A percentile compares a stretch with the other conserved stretches of the same genome.
Conservation (phyloP, 2,113 vertebrate genomes). For the Anas platyrhynchos region DNA sequence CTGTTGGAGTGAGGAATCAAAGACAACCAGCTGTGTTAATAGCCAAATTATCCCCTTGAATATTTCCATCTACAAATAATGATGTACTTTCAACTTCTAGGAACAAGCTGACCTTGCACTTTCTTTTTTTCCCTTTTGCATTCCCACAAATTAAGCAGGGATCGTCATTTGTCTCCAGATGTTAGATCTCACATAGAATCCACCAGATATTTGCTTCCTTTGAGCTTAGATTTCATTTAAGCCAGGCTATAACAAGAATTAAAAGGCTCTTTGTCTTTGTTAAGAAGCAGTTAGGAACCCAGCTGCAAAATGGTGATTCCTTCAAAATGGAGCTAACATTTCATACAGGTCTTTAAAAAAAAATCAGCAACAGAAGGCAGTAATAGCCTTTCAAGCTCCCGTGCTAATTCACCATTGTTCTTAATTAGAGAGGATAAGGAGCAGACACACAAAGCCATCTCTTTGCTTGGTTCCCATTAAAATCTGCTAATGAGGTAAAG, state of each 20-base stretch:
- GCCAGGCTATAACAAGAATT: not conserved
- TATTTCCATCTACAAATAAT: not conserved
- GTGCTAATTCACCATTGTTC: constrained; percentile 49
- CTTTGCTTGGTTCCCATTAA: constrained; percentile 49
- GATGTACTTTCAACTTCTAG: not conserved
- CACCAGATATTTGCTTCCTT: not conserved
- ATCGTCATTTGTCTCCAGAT: not conserved
- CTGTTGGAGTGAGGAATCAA: not conserved
- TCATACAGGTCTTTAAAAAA: not conserved
- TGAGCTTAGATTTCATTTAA: not conserved
- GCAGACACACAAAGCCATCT: constrained; percentile 25
- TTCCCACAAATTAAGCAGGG: not conserved
- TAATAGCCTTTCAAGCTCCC: constrained; percentile 39
- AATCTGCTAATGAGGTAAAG: constrained; percentile 57
- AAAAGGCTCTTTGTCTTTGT: not conserved
- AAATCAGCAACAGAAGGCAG: not conserved
- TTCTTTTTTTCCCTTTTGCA: not conserved
- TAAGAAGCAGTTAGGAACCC: not conserved
- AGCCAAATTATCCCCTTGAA: not conserved
- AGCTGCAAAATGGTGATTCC: not conserved
- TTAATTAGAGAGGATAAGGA: constrained; percentile 57
- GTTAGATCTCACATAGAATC: not conserved
- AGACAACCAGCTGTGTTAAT: not conserved
- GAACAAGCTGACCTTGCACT: not conserved
- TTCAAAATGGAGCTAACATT: not conserved